Evolutionary conservation across 2,888 invertebrate species (phyloP), one percentile per base, ranked within the genome.

Genomic region (Lasioglossum figueresi): DNA sequence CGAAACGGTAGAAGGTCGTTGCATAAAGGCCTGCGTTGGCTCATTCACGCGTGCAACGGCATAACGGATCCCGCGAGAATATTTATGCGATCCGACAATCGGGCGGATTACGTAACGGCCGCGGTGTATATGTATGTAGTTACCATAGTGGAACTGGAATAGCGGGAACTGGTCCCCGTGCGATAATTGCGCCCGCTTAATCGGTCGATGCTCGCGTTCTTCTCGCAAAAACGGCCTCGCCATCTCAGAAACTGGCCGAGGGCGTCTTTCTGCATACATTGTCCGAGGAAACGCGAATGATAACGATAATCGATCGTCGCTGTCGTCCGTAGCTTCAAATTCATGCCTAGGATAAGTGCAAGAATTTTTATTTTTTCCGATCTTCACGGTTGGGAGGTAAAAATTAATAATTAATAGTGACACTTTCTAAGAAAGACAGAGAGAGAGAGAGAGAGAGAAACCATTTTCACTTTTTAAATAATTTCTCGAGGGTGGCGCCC

Each of bases 161-260:
- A 93, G 92, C 93, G 93, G 93, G 91, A 93, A 93, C 93, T 93
- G 93, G 93, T 93, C 91, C 92, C 88, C 85, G 89, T 88, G 89
- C 90, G 89, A 92, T 93, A 92, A 94, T 93, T 92, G 90, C 92
- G 89, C 83, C 84, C 86, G 90, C 89, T 84, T 92, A 91, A 93
- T 93, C 93, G 92, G 90, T 91, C 91, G 91, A 88, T 82, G 84
- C 75, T 79, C 76, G 91, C 87, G 90, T 88, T 89, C 91, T 90
- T 88, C 89, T 88, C 77, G 77, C 83, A 84, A 88, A 80, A 80
- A 66, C 71, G 73, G 83, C 48, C 75, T 85, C 76, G 76, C 14
- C 27, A 6, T 4, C 59, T 84, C 70, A 81, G 90, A 90, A 84
- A 90, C 82, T 80, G 72, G 76, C 72, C 87, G 56, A 71, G 70